Percentiles rank a stretch among this genome's conserved stretches.
phyloP scores from a whole-genome alignment of 2,888 invertebrate species.

The Drosophila conformis region DNA sequence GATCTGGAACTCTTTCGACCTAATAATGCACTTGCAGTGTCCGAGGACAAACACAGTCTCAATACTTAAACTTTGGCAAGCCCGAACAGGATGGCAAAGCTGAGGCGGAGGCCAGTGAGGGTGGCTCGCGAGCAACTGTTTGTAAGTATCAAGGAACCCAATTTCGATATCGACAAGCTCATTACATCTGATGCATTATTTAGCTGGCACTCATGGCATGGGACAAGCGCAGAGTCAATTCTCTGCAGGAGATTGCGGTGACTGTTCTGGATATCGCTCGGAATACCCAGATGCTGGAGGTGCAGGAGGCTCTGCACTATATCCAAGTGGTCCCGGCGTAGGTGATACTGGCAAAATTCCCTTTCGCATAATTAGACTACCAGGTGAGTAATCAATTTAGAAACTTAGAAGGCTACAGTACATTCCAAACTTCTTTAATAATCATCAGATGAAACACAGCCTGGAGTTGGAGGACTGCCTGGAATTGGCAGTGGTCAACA shows the following conservation, averaged over 20 bases:
- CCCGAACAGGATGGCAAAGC: slow-evolving; percentile 89
- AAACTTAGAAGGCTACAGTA: not conserved
- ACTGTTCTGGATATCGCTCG: slow-evolving; percentile 53
- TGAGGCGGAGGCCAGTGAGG: slow-evolving; percentile 91
- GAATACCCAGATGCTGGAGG: slow-evolving; percentile 14
- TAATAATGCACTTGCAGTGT: slow-evolving; percentile 59
- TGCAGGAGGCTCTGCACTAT: not conserved
- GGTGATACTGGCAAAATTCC: slow-evolving; percentile 5
- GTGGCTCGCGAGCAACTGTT: slow-evolving; percentile 84
- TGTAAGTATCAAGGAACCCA: slow-evolving; percentile 71
- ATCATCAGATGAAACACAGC: not conserved
- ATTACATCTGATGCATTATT: slow-evolving; percentile 3
- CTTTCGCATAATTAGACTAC: slow-evolving; percentile 55
- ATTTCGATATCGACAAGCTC: not conserved
- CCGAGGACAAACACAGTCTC: slow-evolving; percentile 93
- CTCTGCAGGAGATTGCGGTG: slow-evolving; percentile 85
- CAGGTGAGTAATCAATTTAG: slow-evolving; percentile 36
- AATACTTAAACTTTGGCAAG: slow-evolving; percentile 90
- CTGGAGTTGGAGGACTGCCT: slow-evolving; percentile 6
- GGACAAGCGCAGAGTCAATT: slow-evolving; percentile 96
- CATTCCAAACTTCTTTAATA: not conserved
- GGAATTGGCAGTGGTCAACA: no score
- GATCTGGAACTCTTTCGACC: not conserved
- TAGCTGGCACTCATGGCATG: slow-evolving; percentile 93
- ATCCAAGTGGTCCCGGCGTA: slow-evolving; percentile 21